Evolutionary conservation across 2,888 invertebrate species (phyloP), one percentile per base, ranked within the genome.

Genomic region (Dexiosoma caninum): DNA sequence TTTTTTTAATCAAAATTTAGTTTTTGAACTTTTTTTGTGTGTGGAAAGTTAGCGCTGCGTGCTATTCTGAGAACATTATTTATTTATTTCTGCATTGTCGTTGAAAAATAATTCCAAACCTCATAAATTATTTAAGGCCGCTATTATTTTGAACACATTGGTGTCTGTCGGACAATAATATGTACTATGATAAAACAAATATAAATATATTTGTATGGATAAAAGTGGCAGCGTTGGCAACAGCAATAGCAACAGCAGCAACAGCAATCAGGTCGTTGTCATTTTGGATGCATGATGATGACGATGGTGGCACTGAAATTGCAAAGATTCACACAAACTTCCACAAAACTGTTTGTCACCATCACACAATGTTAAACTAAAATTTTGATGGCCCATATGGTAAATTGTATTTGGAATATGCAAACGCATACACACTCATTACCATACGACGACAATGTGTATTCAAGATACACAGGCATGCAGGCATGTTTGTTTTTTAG

Each of bases 351-450:
- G 55, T 79, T 79, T 74, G 59, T 69, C 79, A 62, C 60, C 62
- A 64, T 51, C 19, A 46, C 60, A 64, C 16, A 67, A n/a, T 27
- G 6, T 37, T 53, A 35, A 75, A 72, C 76, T 69, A 81, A 35
- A 76, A 67, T 76, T 69, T 77, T 69, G 67, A 62, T 62, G 60
- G 72, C 72, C 76, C 80, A 81, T 81, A 80, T 80, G 80, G 75
- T 71, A 53, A 76, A 76, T 59, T 66, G 27, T 46, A 53, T 19
- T 51, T 53, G 21, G 1, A 44, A 21, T 9, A 51, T 37, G n/a
- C 21, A 23, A 42, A 8, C 30, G 2, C 10, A n/a, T n/a, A n/a
- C n/a, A n/a, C n/a, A n/a, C n/a, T n/a, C n/a, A n/a, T n/a, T n/a
- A n/a, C n/a, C n/a, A n/a, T n/a, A n/a, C n/a, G n/a, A n/a, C n/a